Evolutionary conservation across 2,888 invertebrate species (phyloP), one percentile per base, ranked within the genome.

Genomic region (Sabatieria punctata): DNA sequence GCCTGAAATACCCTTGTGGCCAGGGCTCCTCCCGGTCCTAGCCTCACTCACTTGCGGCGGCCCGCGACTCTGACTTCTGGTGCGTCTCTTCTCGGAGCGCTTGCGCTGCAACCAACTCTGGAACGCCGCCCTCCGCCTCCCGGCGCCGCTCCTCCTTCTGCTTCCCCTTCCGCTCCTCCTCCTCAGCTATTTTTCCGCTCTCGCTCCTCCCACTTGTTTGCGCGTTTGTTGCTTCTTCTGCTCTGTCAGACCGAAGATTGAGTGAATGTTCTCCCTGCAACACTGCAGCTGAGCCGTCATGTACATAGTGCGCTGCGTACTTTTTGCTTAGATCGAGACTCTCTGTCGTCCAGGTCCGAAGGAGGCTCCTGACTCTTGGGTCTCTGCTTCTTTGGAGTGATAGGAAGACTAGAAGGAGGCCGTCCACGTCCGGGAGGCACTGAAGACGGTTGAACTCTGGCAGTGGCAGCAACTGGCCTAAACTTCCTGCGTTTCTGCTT

Each of bases 91-190:
- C 25, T 41, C 41, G 13, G 8, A 2, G 2, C 18, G 4, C 41
- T 44, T 44, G 4, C 44, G 44, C 2, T 23, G 37, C 4, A 44
- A 27, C 44, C 44, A 44, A n/a, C 18, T 6, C 38, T 37, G 35
- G 37, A 44, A 44, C 15, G 44, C 44, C 19, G 44, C 44, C n/a
- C 21, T 44, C 44, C 13, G 44, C 44, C 21, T 44, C 44, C 15
- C 15, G 15, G 3, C 44, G 37, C 21, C 38, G 36, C 26, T 18
- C 3, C 26, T 44, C 44, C 26, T 24, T 21, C 24, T 35, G 27
- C 2, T 26, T 26, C 4, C 3, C 8, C 3, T 18, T n/a, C 26
- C n/a, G 6, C 25, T 41, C 41, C 25, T 6, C 4, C 22, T 41
- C 41, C 39, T 19, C 18, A 3, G 4, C 18, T 4, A 4, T n/a